A percentile compares a stretch with the other conserved stretches of the same genome.
These are phyloP conservation scores for Drosophila subquinaria DNA, from an alignment of 2,888 invertebrate species.

Conservation along the genomic window DNA sequence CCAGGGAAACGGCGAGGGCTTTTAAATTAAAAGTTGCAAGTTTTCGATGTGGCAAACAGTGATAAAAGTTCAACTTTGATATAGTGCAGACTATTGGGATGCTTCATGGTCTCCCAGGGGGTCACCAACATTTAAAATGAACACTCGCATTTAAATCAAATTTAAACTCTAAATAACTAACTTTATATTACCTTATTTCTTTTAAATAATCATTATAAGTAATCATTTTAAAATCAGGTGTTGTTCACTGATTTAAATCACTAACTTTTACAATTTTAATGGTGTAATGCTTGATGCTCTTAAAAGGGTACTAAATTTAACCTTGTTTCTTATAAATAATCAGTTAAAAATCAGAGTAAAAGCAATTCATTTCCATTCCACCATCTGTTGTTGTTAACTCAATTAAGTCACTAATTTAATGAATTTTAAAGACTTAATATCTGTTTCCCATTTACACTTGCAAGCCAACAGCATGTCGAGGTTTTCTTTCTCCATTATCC, in stretches of 20 bases:
- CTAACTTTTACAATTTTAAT: no score
- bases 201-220: no score
- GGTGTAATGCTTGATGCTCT: no score
- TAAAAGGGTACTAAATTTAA: no score
- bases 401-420: slow-evolving; percentile 59
- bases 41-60: slow-evolving; percentile 54
- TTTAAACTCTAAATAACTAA: not conserved
- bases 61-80: slow-evolving; percentile 59
- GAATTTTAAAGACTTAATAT: slow-evolving; percentile 58
- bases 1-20: slow-evolving; percentile 14
- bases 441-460: slow-evolving; percentile 1
- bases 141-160: not conserved
- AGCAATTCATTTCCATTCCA: slow-evolving; percentile 7
- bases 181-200: not conserved
- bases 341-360: not conserved
- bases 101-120: not conserved
- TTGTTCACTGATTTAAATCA: no score
- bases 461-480: slow-evolving; percentile 3
- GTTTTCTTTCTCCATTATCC: slow-evolving; percentile 35
- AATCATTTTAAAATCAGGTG: no score
- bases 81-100: slow-evolving; percentile 14
- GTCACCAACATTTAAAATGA: not conserved
- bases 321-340: no score
- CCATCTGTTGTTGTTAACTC: slow-evolving; percentile 23
- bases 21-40: slow-evolving; percentile 70